Base-by-base conservation (phyloP, 2,113 vertebrate genomes). In the Chloropsis cyanopogon region DNA sequence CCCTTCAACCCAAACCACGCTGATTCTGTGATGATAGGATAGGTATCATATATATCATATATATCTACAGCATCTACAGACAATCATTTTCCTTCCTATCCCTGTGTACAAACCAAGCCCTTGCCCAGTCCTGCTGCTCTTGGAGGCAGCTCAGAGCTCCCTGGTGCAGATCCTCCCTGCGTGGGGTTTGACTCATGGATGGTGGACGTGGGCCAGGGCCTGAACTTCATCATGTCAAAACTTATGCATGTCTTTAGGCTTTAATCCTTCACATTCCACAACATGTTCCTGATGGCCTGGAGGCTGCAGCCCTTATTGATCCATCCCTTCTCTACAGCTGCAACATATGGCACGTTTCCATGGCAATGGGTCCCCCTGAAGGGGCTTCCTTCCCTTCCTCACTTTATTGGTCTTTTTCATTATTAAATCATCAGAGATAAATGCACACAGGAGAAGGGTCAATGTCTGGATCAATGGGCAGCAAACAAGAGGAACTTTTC, bases 351-450 rank as follows among this genome's bases (percentile, higher is more conserved):
- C 73, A 56, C 0, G 77, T 97, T 96, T 87, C 93, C 92, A 94
- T 95, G 82, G 92, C 83, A 85, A 84, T 90, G 42, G 77, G 86
- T 88, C 35, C 85, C 79, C 88, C 71, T 33, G 76, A 93, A 95
- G 83, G 78, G 92, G 66, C 83, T 96, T 94, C 79, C 77, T 92
- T 69, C 73, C 46, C 57, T 49, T n/a, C 86, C 60, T 88, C 65
- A n/a, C 65, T 64, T 78, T 94, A 76, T 89, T 82, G 77, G 73
- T 61, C 81, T 75, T 88, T 96, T 83, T 68, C 88, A 68, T 95
- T 97, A 96, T 92, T 95, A 77, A 92, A 95, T 94, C 86, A 90
- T 96, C 73, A 60, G 80, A 91, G 80, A 89, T 69, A 93, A 94
- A 95, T 59, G 65, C 73, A 63, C 47, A 39, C 52, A n/a, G 50